Base-by-base conservation (phyloP, 2,888 invertebrate genomes). In the Strigamia transsilvanica region DNA sequence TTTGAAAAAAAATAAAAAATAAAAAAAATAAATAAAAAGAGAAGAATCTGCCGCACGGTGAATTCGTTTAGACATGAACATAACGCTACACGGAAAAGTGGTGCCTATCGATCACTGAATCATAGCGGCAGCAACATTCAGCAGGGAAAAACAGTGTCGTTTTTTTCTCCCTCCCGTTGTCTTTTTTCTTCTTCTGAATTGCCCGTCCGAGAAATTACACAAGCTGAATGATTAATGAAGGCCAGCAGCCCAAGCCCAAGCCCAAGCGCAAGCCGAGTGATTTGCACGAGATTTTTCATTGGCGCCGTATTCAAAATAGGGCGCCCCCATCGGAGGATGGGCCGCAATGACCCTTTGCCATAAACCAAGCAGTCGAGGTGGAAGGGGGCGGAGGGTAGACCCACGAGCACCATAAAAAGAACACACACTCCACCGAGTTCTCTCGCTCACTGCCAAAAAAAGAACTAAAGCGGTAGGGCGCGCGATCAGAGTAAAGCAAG, bases 151-250 rank as follows among this genome's bases (percentile, higher is more conserved):
- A 66, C 66, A 23, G 66, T 66, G 66, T 66, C 66, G 66, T 66
- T 66, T 66, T 61, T 61, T 66, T 66, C 32, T 51, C 51, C 51
- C 51, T 51, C 51, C 51, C 51, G 13, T 51, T 18, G 51, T 6
- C 51, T 51, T 51, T 51, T 51, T 66, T 32, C 32, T 66, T 66
- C 32, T 66, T 66, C 66, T 66, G 66, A 66, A 66, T 66, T 66
- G 66, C 66, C 66, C 66, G 66, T 66, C 66, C 66, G 66, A 66
- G 66, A 66, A 66, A 66, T 66, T 66, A 66, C 66, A 66, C 66
- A 66, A 66, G 66, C 66, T 66, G 66, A 66, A 66, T 66, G 66
- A 66, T 66, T 66, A 66, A 66, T 66, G 66, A 66, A 66, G 66
- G 66, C 66, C 66, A 66, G 66, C 66, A 56, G 41, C 41, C 41